Conservation (phyloP, 1,140 invertebrate genomes). For the Mesaphorura yosii region DNA sequence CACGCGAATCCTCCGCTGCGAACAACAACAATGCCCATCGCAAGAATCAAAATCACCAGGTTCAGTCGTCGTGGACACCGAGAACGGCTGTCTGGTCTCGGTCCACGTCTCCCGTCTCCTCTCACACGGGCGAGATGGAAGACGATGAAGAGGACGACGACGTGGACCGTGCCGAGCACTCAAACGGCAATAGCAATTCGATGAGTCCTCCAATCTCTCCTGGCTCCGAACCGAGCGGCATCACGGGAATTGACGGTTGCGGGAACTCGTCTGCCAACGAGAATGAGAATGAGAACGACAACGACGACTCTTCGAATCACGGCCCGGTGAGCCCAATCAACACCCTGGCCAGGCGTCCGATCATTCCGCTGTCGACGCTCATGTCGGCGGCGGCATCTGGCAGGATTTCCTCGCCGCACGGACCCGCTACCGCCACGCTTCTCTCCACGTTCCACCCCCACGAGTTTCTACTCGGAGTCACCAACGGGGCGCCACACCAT, state of each 20-base stretch:
- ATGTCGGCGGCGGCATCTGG: not conserved
- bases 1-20: constrained; percentile 15
- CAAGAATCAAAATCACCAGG: constrained; percentile 10
- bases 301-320: not conserved
- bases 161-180: constrained; percentile 1
- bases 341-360: not conserved
- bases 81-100: too few species aligned
- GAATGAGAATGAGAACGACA: not conserved
- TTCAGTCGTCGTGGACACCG: constrained; percentile 13
- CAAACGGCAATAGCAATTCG: constrained; percentile 34
- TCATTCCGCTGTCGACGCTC: not conserved
- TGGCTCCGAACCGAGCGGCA: constrained; percentile 34
- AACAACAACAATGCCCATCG: not conserved
- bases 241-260: not conserved
- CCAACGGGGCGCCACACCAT: too few species aligned
- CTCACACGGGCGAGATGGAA: too few species aligned
- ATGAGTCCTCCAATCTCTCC: constrained; percentile 39
- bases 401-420: not conserved
- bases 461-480: too few species aligned
- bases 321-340: not conserved
- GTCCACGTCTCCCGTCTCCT: too few species aligned
- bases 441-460: too few species aligned
- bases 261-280: not conserved
- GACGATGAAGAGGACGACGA: not conserved
- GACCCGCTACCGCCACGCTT: not conserved